Percentiles rank a stretch among this genome's conserved stretches.
Conservation (phyloP, 2,888 invertebrate species). For the Pardosa pseudoannulata region DNA sequence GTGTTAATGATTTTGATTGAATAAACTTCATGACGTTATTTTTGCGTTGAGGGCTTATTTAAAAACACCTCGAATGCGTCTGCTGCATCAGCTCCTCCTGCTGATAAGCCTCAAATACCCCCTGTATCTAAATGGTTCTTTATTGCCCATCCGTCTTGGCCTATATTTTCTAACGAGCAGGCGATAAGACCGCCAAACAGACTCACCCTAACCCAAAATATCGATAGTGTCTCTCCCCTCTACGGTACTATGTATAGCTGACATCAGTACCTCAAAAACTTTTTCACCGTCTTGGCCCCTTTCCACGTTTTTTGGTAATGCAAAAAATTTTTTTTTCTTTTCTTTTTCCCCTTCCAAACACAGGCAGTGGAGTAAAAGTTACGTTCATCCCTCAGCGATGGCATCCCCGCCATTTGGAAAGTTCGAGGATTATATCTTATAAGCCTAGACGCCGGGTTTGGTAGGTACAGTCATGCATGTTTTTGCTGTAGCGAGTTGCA, state of each 20-base stretch:
- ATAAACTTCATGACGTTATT: too few species aligned
- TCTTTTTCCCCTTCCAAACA: background rate
- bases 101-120: background rate
- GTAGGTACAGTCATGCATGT: too few species aligned
- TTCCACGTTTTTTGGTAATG: slow-evolving; percentile 22
- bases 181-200: slow-evolving; percentile 33
- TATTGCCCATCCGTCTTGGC: background rate
- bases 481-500: too few species aligned
- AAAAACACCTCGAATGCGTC: background rate
- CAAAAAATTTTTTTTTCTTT: background rate
- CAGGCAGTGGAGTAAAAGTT: background rate
- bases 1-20: too few species aligned
- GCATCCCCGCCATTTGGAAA: background rate
- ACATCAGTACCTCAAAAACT: slow-evolving; percentile 36
- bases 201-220: slow-evolving; percentile 18
- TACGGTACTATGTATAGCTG: slow-evolving; percentile 48
- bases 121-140: background rate
- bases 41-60: too few species aligned
- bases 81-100: background rate
- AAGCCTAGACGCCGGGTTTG: too few species aligned
- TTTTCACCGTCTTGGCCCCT: slow-evolving; percentile 31
- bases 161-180: background rate
- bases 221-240: slow-evolving; percentile 35
- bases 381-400: background rate
- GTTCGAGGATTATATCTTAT: background rate